phyloP scores from a whole-genome alignment of 2,797 vertebrate species.

The Cossypha niveicapilla region DNA sequence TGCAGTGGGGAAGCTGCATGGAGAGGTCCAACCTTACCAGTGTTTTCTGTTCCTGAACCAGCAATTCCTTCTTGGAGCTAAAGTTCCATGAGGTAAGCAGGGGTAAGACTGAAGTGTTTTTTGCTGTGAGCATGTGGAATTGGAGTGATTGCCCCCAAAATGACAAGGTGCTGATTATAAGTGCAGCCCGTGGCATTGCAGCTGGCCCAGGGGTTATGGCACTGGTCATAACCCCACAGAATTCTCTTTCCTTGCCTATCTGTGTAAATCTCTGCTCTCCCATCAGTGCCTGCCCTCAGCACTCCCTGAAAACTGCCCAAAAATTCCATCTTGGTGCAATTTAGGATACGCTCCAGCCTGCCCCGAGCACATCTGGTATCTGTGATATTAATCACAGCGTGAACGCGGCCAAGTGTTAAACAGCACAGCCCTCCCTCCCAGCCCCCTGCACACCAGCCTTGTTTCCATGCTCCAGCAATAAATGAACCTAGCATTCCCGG shows the following conservation, averaged over 20 bases:
- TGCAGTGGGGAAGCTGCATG: not conserved
- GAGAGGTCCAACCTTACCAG: not conserved
- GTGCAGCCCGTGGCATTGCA: not conserved
- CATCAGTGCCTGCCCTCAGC: not conserved
- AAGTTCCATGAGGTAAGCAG: not conserved
- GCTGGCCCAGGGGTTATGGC: not conserved
- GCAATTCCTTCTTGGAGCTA: not conserved
- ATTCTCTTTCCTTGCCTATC: not conserved
- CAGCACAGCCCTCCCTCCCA: not conserved
- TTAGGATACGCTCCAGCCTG: constrained; percentile 52
- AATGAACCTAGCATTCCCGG: not conserved
- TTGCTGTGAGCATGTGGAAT: not conserved
- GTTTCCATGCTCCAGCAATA: constrained; percentile 20
- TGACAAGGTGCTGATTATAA: not conserved
- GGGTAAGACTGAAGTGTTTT: not conserved
- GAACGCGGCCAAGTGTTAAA: not conserved
- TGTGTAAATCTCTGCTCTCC: not conserved
- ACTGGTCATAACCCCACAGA: not conserved
- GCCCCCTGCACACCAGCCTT: not conserved
- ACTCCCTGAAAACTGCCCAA: constrained; percentile 15
- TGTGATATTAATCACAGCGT: constrained; percentile 40
- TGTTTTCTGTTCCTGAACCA: not conserved
- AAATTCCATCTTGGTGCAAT: constrained; percentile 57
- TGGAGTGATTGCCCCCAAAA: not conserved
- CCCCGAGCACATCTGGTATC: constrained; percentile 41